Percentiles rank a stretch among this genome's conserved stretches.
Conservation (phyloP, 2,113 vertebrate species). For the Campylomormyrus numenius region DNA sequence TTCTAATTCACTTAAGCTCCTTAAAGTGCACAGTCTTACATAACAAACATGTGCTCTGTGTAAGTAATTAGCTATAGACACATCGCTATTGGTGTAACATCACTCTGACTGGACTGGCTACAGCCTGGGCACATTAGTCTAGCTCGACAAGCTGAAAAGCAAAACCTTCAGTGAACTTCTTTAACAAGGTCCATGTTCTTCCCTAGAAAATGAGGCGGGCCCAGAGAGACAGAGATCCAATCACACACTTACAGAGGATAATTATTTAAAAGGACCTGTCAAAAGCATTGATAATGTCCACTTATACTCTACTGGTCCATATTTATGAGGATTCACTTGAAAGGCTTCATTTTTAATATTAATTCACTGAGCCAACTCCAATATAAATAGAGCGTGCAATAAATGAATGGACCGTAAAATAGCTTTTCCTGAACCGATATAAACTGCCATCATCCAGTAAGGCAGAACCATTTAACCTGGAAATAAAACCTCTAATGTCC, state of each 20-base stretch:
- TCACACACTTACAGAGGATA: neutral
- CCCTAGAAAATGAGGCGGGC: neutral
- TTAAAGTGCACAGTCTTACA: neutral
- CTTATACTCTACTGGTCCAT: neutral
- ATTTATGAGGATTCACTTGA: neutral
- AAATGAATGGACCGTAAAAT: neutral
- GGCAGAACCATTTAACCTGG: neutral
- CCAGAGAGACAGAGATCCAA: neutral
- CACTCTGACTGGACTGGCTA: neutral
- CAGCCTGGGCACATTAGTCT: neutral
- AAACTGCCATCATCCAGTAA: neutral
- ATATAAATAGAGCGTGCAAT: neutral
- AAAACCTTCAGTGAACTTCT: neutral
- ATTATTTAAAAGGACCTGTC: neutral
- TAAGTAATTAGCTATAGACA: neutral
- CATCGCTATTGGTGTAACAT: neutral
- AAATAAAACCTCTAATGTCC: neutral
- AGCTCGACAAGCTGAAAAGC: neutral
- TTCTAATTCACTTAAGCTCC: neutral
- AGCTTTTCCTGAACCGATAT: neutral
- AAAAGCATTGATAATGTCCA: neutral
- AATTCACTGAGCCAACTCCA: neutral
- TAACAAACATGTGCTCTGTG: neutral
- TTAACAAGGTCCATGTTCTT: neutral
- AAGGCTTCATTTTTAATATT: neutral